Evolutionary conservation across 2,113 vertebrate species (phyloP).

Genomic region (Trematomus loennbergii): DNA sequence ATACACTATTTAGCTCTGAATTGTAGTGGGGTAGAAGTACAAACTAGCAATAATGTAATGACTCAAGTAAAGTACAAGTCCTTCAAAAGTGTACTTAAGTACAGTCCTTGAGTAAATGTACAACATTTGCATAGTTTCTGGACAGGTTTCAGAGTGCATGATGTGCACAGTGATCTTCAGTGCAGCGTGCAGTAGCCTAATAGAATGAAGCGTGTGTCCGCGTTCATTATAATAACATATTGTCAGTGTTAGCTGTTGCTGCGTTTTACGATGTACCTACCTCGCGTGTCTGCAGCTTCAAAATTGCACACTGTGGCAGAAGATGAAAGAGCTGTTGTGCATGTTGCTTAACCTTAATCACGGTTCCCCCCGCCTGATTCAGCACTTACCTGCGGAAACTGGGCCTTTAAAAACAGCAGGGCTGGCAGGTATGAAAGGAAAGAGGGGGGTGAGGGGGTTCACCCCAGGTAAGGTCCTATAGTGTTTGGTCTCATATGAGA

Average conservation of each 20-base stretch:
- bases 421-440: constrained; percentile 36
- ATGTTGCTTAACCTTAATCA: constrained; percentile 66
- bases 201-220: constrained; percentile 56
- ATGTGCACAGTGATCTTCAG: not conserved
- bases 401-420: constrained; percentile 67
- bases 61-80: too few relatives aligned
- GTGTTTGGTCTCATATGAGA: constrained; percentile 22
- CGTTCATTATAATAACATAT: constrained; percentile 45
- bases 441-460: not conserved
- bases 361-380: constrained; percentile 52
- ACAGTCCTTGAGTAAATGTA: too few relatives aligned
- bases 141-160: not conserved
- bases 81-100: too few relatives aligned
- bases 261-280: constrained; percentile 65
- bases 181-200: constrained; percentile 18
- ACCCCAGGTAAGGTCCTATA: constrained; percentile 39
- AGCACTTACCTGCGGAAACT: constrained; percentile 68
- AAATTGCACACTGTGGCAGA: constrained; percentile 67
- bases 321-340: constrained; percentile 74
- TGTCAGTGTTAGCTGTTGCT: constrained; percentile 50
- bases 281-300: constrained; percentile 66
- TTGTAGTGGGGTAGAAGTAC: too few relatives aligned
- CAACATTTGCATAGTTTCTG: not conserved
- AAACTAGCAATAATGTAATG: too few relatives aligned
- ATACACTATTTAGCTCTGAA: too few relatives aligned